Evolutionary conservation across 2,797 vertebrate genomes (phyloP), one percentile per base, ranked within the genome.

Genomic region (Myotis planiceps): DNA sequence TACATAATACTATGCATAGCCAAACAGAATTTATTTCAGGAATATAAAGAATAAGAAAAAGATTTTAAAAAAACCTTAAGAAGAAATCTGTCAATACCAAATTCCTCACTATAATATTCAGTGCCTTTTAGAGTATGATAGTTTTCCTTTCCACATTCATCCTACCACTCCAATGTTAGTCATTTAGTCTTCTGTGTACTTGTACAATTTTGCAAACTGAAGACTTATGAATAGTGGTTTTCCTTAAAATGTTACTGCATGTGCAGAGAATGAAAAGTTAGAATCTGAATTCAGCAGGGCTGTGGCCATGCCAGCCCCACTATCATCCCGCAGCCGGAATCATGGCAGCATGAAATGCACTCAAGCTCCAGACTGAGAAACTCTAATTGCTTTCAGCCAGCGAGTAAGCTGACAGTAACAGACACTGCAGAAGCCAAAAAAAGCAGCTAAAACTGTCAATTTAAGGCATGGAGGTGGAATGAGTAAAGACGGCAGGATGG

Each of bases 331-430:
- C 9, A 45, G 69, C 84, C 5, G 2, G 81, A 96, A 14, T 19
- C 65, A 88, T 9, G 65, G 60, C 45, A 39, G 4, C 29, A 13
- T 0, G 9, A 76, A 96, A 68, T 37, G 2, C 0, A 0, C 45
- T 87, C 84, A 6, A 3, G 15, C 45, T 90, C n/a, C 29, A 68
- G 42, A 68, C 45, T 80, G 58, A 21, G 72, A 68, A 72, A 92
- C 42, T 60, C 74, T 88, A 76, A 96, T 84, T 85, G 58, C 58
- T 37, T 97, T 66, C 75, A 72, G 79, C 4, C 16, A 79, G 42
- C 39, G 25, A 32, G 51, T 49, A 58, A 58, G 42, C 15, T 82
- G 84, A 72, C 27, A 92, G 87, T 49, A 92, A 47, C 65, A 68
- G 53, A 12, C 37, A 84, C 0, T 7, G 23, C 5, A 95, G 66